These are phyloP conservation scores for Cataglyphis altisquamis DNA, from an alignment of 2,888 invertebrate genomes.

Conservation along the genomic window DNA sequence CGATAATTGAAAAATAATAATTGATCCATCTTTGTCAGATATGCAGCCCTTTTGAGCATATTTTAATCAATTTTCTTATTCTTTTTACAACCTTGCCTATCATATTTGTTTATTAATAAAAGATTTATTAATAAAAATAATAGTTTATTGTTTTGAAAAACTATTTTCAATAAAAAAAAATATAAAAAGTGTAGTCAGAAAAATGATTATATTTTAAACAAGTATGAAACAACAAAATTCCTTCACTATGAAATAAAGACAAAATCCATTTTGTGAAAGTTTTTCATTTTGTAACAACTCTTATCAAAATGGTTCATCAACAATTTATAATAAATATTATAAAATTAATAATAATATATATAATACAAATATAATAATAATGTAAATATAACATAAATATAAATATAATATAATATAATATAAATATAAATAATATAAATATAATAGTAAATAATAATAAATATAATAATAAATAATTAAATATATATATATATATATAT, in stretches of 20 bases:
- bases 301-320: background rate
- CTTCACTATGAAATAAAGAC: background rate
- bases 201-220: background rate
- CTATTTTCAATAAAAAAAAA: background rate
- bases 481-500: too few relatives aligned
- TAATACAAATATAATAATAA: too few relatives aligned
- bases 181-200: background rate
- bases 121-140: background rate
- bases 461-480: too few relatives aligned
- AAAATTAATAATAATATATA: too few relatives aligned
- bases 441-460: too few relatives aligned
- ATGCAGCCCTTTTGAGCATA: background rate
- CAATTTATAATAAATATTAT: background rate
- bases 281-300: background rate
- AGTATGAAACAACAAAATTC: background rate
- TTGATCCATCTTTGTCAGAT: conserved; percentile 3
- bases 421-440: too few relatives aligned
- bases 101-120: background rate
- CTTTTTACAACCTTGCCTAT: background rate
- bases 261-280: background rate
- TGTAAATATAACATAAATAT: too few relatives aligned
- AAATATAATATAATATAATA: too few relatives aligned
- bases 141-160: background rate
- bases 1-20: background rate
- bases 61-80: background rate